phyloP scores from a whole-genome alignment of 2,888 invertebrate species.

The Caenorhabditis uteleia region DNA sequence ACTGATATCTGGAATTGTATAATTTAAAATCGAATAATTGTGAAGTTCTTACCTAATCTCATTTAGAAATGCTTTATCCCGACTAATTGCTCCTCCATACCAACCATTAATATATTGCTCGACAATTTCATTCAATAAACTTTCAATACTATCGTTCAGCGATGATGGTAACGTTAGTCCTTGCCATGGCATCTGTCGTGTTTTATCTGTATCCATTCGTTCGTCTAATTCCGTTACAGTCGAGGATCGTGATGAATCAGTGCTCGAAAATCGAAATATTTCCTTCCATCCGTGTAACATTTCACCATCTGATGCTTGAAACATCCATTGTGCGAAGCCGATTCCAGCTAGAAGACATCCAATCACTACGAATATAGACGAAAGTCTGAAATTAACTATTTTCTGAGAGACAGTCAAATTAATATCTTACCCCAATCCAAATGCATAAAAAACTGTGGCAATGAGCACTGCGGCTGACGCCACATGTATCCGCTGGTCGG shows the following conservation, averaged over 20 bases:
- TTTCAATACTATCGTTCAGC: slow-evolving; percentile 59
- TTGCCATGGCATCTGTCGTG: slow-evolving; percentile 43
- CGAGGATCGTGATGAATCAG: neutral
- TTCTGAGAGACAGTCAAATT: neutral
- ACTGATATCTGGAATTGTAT: slow-evolving; percentile 54
- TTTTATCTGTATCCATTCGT: slow-evolving; percentile 18
- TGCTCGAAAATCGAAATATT: slow-evolving; percentile 2
- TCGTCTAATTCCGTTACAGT: neutral
- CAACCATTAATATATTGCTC: slow-evolving; percentile 63
- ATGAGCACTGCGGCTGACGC: slow-evolving; percentile 19
- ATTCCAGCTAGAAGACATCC: slow-evolving; percentile 12
- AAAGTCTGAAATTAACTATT: slow-evolving; percentile 6
- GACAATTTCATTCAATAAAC: slow-evolving; percentile 56
- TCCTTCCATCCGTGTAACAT: slow-evolving; percentile 25
- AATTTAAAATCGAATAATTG: neutral
- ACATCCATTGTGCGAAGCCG: slow-evolving; percentile 22
- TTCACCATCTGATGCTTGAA: slow-evolving; percentile 32
- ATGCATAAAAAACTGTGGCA: slow-evolving; percentile 12
- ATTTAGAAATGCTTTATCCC: slow-evolving; percentile 61
- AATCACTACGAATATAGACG: slow-evolving; percentile 10
- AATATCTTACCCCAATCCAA: slow-evolving; percentile 4
- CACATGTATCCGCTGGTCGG: slow-evolving; percentile 24
- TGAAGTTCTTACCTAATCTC: slow-evolving; percentile 53
- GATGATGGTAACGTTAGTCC: slow-evolving; percentile 18
- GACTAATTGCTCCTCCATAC: slow-evolving; percentile 60